phyloP scores from a whole-genome alignment of 2,797 vertebrate genomes.

The Nannoperca obscura region DNA sequence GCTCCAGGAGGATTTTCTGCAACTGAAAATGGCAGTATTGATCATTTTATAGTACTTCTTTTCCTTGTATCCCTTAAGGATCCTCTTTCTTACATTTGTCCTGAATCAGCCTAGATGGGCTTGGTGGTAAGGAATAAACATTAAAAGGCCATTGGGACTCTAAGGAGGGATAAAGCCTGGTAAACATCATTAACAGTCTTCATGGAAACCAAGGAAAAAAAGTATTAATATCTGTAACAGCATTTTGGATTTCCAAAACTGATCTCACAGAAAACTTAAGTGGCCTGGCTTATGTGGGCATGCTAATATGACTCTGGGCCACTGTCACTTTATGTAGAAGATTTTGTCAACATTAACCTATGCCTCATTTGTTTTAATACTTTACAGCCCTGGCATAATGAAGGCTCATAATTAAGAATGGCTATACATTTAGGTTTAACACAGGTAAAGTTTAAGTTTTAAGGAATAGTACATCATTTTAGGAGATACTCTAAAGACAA shows the following conservation, averaged over 20 bases:
- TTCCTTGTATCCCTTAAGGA: slow-evolving; percentile 45
- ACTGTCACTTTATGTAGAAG: slow-evolving; percentile 1
- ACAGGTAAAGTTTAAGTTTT: background rate
- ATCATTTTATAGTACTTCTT: slow-evolving; percentile 52
- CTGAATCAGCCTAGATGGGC: slow-evolving; percentile 34
- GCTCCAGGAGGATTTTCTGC: slow-evolving; percentile 26
- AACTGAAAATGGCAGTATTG: slow-evolving; percentile 54
- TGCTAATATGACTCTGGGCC: background rate
- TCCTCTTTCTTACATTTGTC: slow-evolving; percentile 64
- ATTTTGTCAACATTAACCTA: background rate
- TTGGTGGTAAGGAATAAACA: slow-evolving; percentile 48
- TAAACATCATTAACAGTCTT: slow-evolving; percentile 8
- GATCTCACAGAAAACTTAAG: background rate
- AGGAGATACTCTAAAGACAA: background rate
- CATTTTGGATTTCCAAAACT: slow-evolving; percentile 21
- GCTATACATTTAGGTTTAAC: background rate
- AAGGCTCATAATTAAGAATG: background rate
- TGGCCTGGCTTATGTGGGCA: background rate
- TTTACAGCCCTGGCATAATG: background rate
- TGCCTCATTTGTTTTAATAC: background rate
- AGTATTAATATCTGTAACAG: slow-evolving; percentile 12
- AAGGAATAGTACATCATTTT: background rate
- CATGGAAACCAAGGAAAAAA: background rate
- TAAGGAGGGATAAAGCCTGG: slow-evolving; percentile 10
- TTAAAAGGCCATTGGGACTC: slow-evolving; percentile 20